phyloP scores from a whole-genome alignment of 2,113 vertebrate species.

The Opisthocomus hoazin region DNA sequence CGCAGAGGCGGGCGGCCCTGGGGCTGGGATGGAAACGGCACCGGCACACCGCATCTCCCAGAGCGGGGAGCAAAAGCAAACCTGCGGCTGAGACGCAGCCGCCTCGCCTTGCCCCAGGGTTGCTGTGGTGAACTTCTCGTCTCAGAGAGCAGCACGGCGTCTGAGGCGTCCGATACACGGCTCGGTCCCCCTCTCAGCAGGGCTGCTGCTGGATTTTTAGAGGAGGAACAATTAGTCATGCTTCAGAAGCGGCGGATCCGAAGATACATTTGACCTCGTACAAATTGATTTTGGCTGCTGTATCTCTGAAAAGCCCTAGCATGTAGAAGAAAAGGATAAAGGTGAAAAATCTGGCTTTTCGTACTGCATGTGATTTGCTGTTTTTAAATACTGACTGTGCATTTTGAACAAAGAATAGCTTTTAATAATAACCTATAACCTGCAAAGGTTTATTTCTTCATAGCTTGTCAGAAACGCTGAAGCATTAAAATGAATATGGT shows the following conservation, averaged over 20 bases:
- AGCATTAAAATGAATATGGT: background rate
- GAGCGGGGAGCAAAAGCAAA: background rate
- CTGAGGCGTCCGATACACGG: background rate
- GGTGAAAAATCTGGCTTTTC: background rate
- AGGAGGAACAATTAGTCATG: background rate
- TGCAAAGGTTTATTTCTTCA: background rate
- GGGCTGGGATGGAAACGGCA: background rate
- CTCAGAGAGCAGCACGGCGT: background rate
- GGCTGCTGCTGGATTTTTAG: background rate
- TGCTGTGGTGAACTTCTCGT: background rate
- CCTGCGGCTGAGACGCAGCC: background rate
- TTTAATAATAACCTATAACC: background rate
- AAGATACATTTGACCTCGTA: background rate
- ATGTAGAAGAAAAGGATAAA: background rate
- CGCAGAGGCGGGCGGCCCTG: rapidly evolving
- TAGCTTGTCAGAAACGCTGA: background rate
- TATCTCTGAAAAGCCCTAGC: background rate
- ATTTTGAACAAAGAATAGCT: background rate
- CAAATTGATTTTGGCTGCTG: background rate
- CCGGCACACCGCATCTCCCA: background rate
- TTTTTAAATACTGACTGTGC: background rate
- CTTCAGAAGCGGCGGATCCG: background rate
- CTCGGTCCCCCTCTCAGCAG: background rate
- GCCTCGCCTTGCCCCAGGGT: background rate
- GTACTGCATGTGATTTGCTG: background rate